A percentile compares a stretch with the other conserved stretches of the same genome.
These are phyloP conservation scores for Catalaphyllia jardinei DNA, from an alignment of 64 coral and sea anemone species.

Conservation along the genomic window DNA sequence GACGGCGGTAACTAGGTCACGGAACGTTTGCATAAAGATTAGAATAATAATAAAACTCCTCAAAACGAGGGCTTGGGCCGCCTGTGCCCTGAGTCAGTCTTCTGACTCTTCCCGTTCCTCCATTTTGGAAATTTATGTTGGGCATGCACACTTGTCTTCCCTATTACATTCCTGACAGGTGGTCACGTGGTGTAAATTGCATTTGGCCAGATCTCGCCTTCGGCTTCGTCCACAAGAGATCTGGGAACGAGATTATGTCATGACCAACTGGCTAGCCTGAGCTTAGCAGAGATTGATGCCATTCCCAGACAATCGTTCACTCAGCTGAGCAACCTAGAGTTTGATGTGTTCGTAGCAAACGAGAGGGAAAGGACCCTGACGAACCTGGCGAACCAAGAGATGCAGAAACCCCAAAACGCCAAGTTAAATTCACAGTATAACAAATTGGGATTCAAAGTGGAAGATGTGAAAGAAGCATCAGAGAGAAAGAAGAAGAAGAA, in stretches of 20 bases:
- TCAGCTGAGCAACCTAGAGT: slow-evolving; percentile 20
- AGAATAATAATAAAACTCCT: too few species aligned
- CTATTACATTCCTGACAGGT: too few species aligned
- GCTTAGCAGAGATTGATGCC: slow-evolving; percentile 33
- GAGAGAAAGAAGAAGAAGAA: slow-evolving; percentile 58
- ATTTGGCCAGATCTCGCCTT: too few species aligned
- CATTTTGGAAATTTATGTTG: too few species aligned
- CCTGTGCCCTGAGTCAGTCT: too few species aligned
- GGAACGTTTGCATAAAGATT: too few species aligned
- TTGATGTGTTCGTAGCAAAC: slow-evolving; percentile 57
- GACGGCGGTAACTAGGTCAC: too few species aligned
- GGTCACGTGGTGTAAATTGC: too few species aligned
- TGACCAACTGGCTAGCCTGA: slow-evolving; percentile 34
- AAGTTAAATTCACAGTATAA: slow-evolving; percentile 49
- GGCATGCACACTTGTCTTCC: too few species aligned
- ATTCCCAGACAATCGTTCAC: slow-evolving; percentile 76
- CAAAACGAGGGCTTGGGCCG: too few species aligned
- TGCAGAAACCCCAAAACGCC: neutral
- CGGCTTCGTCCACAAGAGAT: too few species aligned
- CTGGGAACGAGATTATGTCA: slow-evolving; percentile 66
- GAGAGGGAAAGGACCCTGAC: slow-evolving; percentile 52
- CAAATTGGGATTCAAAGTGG: slow-evolving; percentile 61
- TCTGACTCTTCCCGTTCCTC: too few species aligned
- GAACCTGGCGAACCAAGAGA: slow-evolving; percentile 14
- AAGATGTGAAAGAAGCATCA: slow-evolving; percentile 49